Conservation (phyloP, 1,140 invertebrate genomes). For the Anoplophora glabripennis region DNA sequence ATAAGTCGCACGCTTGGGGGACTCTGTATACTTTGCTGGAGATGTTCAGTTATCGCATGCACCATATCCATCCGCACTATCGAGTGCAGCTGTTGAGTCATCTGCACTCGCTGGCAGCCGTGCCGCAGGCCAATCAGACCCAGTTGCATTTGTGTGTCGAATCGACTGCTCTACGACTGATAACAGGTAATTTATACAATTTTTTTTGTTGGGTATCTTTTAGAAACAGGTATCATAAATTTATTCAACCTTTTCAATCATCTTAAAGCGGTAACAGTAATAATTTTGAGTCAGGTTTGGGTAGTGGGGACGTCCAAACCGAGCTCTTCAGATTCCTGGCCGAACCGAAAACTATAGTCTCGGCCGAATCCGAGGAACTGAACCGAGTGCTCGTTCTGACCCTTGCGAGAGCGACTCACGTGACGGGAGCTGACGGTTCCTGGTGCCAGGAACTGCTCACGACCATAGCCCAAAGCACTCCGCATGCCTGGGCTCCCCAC, state of each 20-base stretch:
- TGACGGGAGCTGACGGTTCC: conserved; percentile 76
- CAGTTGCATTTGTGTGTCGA: conserved; percentile 94
- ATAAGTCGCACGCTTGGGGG: conserved; percentile 90
- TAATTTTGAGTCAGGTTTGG: conserved; percentile 58
- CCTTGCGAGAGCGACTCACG: conserved; percentile 89
- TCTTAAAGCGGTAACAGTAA: too few relatives aligned
- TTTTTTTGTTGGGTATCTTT: too few relatives aligned
- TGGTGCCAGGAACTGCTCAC: conserved; percentile 90
- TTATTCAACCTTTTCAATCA: too few relatives aligned
- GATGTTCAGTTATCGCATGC: conserved; percentile 95
- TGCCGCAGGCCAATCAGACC: conserved; percentile 91
- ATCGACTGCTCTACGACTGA: conserved; percentile 86
- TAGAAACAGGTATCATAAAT: neutral
- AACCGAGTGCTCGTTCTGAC: conserved; percentile 90
- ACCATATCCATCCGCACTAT: conserved; percentile 95
- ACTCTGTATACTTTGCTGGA: conserved; percentile 92
- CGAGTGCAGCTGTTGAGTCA: conserved; percentile 87
- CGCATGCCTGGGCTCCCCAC: conserved; percentile 90
- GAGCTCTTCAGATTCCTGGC: conserved; percentile 82
- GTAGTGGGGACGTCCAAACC: conserved; percentile 87
- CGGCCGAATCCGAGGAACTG: conserved; percentile 91
- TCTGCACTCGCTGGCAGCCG: conserved; percentile 82
- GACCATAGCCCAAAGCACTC: conserved; percentile 90
- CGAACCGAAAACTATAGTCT: conserved; percentile 86
- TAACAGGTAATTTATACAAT: conserved; percentile 58